Base-by-base conservation (phyloP, 2,113 vertebrate species). In the Lethenteron camtschaticum region DNA sequence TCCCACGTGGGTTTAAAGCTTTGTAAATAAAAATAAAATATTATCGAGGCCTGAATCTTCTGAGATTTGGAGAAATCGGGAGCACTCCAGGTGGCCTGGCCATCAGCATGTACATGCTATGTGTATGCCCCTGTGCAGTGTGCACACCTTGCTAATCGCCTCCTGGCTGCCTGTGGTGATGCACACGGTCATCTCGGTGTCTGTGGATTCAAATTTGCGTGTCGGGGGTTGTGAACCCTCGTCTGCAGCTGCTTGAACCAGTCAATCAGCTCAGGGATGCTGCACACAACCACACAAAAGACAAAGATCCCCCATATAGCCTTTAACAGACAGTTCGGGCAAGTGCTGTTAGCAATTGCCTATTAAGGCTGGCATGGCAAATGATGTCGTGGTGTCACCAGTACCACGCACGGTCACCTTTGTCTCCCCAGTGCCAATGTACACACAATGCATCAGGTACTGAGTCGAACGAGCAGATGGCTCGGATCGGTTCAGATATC, bases 121-220 rank as follows among this genome's bases (percentile, higher is more conserved):
- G 57, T 74, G 10, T 73, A 74, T 75, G 41, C 4, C 41, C 41
- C 41, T 6, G 41, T 41, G 41, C 41, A 41, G 41, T 41, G 41
- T 41, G 41, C 41, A 41, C 83, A 95, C 94, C 83, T 99, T 99
- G 75, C 80, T 83, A 71, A 97, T 82, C 13, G 88, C 90, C 56
- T 96, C 86, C 76, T 90, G 94, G 77, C 88, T 90, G 72, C 94
- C 92, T 0, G 85, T 82, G 56, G 88, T 97, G 73, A 95, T 75
- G 73, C 94, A 97, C 41, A 41, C 41, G 41, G 41, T 41, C 70
- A 97, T 57, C 58, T 90, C 92, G 87, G 91, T 89, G 75, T 87
- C 81, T 57, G 86, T 87, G 70, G 76, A 76, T 56, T 81, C 83
- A 8, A 83, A 75, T 57, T 77, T 79, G 75, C 82, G 84, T 5